phyloP scores from a whole-genome alignment of 1,140 invertebrate species.

The Dendroctonus ponderosae region DNA sequence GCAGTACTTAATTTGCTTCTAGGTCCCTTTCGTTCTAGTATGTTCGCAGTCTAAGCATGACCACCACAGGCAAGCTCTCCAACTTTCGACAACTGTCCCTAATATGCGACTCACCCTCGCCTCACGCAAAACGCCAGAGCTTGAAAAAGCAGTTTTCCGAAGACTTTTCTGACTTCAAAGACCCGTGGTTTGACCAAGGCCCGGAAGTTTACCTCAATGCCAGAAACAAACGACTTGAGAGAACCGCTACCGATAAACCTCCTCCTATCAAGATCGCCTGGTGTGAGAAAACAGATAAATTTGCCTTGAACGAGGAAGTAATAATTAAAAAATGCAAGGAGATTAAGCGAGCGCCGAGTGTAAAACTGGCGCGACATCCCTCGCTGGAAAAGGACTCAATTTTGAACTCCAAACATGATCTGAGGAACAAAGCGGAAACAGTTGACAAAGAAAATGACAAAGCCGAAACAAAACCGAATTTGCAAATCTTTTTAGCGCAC shows the following conservation, averaged over 20 bases:
- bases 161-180: conserved; percentile 39
- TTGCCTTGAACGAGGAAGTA: conserved; percentile 36
- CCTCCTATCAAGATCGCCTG: conserved; percentile 45
- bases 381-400: conserved; percentile 53
- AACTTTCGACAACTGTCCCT: conserved; percentile 45
- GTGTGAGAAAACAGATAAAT: conserved; percentile 28
- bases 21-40: too few relatives aligned
- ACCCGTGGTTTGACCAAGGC: conserved; percentile 25
- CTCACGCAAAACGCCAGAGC: conserved; percentile 29
- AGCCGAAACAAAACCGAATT: conserved; percentile 54
- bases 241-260: conserved; percentile 33
- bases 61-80: conserved; percentile 34
- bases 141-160: conserved; percentile 46
- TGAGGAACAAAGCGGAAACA: conserved; percentile 48
- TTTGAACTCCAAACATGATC: conserved; percentile 55
- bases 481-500: conserved; percentile 58
- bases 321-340: conserved; percentile 47
- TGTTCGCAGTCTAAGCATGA: too few relatives aligned
- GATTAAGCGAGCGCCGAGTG: conserved; percentile 31
- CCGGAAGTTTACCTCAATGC: conserved; percentile 34
- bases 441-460: conserved; percentile 52
- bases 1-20: too few relatives aligned
- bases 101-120: conserved; percentile 38
- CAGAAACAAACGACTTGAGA: conserved; percentile 33
- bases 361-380: conserved; percentile 34